These are phyloP conservation scores for Eulemur coronatus DNA, from an alignment of 2,797 vertebrate genomes.

Conservation along the genomic window DNA sequence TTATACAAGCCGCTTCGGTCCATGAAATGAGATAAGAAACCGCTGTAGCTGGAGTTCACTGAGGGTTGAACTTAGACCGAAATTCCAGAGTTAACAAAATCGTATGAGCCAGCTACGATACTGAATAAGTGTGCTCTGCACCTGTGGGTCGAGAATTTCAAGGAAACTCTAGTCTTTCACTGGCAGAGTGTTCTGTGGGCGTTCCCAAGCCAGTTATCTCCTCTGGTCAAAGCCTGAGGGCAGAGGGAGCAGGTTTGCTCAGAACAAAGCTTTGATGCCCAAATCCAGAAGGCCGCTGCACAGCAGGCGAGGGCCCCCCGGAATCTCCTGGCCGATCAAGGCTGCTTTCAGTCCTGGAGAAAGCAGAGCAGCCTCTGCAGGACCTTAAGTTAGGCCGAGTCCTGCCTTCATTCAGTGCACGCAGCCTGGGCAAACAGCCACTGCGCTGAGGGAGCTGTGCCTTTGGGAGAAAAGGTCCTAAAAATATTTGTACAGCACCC, in stretches of 20 bases:
- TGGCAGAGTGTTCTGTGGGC: conserved; percentile 4
- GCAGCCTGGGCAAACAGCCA: background rate
- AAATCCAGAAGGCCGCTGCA: background rate
- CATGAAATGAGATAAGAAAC: conserved; percentile 70
- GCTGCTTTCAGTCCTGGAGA: background rate
- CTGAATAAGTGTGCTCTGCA: background rate
- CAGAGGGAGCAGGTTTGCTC: background rate
- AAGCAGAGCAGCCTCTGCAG: accelerated
- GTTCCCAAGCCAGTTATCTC: background rate
- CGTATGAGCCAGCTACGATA: background rate
- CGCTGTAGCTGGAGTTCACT: conserved; percentile 57
- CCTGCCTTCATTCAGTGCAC: accelerated
- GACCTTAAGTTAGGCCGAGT: background rate
- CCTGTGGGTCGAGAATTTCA: background rate
- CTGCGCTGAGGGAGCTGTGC: accelerated
- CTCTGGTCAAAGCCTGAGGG: background rate
- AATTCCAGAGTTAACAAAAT: conserved; percentile 60
- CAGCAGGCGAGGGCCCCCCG: background rate
- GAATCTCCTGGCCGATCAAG: background rate
- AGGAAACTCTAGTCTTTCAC: conserved; percentile 26
- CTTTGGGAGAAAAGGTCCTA: background rate
- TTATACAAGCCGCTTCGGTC: background rate
- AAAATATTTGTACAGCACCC: background rate
- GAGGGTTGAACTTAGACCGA: conserved; percentile 40
- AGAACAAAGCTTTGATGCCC: background rate